phyloP scores from a whole-genome alignment of 1,140 invertebrate species.

The Megalonaias nervosa region DNA sequence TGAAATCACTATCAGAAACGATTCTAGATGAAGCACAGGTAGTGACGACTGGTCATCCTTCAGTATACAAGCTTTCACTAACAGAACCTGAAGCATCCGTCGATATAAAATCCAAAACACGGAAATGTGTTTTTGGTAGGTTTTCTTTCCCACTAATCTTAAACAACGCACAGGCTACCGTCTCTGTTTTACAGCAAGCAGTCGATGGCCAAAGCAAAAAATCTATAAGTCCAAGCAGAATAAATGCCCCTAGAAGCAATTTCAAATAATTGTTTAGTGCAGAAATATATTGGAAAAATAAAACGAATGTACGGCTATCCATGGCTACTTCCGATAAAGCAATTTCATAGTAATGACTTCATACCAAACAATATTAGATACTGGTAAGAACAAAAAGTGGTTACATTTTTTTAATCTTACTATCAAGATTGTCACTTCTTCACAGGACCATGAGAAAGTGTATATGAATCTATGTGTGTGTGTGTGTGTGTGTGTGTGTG shows the following conservation, averaged over 20 bases:
- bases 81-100: constrained; percentile 6
- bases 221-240: neutral
- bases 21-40: neutral
- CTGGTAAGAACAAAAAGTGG: too few species aligned
- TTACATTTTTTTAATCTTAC: too few species aligned
- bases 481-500: too few species aligned
- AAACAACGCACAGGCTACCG: neutral
- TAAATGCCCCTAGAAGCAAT: neutral
- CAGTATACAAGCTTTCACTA: constrained; percentile 11
- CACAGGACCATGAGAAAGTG: too few species aligned
- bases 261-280: too few species aligned
- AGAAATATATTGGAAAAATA: too few species aligned
- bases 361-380: too few species aligned
- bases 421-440: too few species aligned
- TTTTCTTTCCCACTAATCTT: neutral
- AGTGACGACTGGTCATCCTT: neutral
- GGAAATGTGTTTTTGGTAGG: constrained; percentile 29
- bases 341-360: too few species aligned
- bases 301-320: too few species aligned
- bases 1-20: constrained; percentile 7
- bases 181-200: neutral
- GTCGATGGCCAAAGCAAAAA: neutral
- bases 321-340: too few species aligned
- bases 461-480: too few species aligned
- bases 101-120: constrained; percentile 19